Evolutionary conservation across 2,888 invertebrate genomes (phyloP), one percentile per base, ranked within the genome.

Genomic region (Pasiphila rectangulata): DNA sequence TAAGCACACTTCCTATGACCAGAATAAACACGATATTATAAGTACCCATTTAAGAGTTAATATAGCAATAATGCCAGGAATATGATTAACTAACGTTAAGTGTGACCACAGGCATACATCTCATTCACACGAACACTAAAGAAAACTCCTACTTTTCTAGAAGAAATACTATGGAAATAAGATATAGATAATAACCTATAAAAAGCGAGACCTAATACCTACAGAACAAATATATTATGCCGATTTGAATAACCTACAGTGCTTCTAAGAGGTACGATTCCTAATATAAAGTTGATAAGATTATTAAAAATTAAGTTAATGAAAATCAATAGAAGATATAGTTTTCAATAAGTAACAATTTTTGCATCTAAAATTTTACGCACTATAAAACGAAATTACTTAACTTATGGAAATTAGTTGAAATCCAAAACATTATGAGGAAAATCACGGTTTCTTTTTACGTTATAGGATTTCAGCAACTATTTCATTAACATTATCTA

Each of bases 401-500:
- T 19, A 24, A 24, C 55, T 72, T 66, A 65, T 24, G 55, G 71
- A 75, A 81, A 75, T 67, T 59, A 75, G 36, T 43, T 36, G 15
- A 24, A 20, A 10, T 25, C 24, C 24, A 35, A 42, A 27, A 27
- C 24, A 17, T 23, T 13, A 40, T 20, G 25, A 67, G 65, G 61
- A 79, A 78, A 78, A 75, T 72, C 61, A 78, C 72, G 68, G 73
- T 69, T 72, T 38, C 35, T 36, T 36, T 39, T 19, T 50, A 45
- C 12, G 17, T 16, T 32, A 36, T 75, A 82, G 72, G 81, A 80
- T 71, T 79, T 84, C 73, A 83, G 83, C 77, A 79, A 83, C 83
- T 86, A 83, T 85, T 84, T 80, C 67, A 75, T 85, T 79, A 75
- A 83, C 64, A 78, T 83, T 79, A 81, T 72, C 83, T 86, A 85